Evolutionary conservation across 1,140 invertebrate genomes (phyloP).

Genomic region (Drosophila willistoni): DNA sequence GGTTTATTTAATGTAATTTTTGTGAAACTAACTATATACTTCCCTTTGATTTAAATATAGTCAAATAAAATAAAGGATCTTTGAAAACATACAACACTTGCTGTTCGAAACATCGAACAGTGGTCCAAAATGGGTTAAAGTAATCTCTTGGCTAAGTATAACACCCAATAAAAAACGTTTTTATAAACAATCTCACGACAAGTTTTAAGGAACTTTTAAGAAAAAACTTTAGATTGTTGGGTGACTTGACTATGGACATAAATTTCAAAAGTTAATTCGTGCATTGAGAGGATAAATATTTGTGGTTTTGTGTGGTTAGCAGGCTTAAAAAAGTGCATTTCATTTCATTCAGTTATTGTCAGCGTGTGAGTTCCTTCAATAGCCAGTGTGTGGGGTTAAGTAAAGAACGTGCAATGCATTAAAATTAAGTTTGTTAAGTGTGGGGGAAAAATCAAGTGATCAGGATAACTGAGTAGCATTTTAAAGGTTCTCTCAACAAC

Average conservation of each 20-base stretch:
- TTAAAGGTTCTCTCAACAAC: constrained; percentile 18
- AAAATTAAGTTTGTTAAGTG: constrained; percentile 15
- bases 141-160: too few relatives aligned
- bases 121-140: too few relatives aligned
- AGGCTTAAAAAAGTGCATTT: neutral
- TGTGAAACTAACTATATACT: too few relatives aligned
- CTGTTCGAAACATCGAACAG: too few relatives aligned
- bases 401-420: neutral
- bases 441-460: neutral
- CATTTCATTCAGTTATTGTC: neutral
- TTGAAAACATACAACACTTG: too few relatives aligned
- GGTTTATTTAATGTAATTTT: too few relatives aligned
- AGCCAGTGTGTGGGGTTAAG: constrained; percentile 15
- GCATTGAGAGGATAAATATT: neutral
- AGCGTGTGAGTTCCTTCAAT: neutral
- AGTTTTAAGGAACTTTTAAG: neutral
- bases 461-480: constrained; percentile 49
- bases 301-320: neutral
- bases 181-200: too few relatives aligned
- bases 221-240: neutral
- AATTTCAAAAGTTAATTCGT: neutral
- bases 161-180: too few relatives aligned
- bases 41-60: too few relatives aligned
- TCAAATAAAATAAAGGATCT: too few relatives aligned
- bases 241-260: neutral